Evolutionary conservation across 2,797 vertebrate genomes (phyloP), one percentile per base, ranked within the genome.

Genomic region (Austrolebias charrua): DNA sequence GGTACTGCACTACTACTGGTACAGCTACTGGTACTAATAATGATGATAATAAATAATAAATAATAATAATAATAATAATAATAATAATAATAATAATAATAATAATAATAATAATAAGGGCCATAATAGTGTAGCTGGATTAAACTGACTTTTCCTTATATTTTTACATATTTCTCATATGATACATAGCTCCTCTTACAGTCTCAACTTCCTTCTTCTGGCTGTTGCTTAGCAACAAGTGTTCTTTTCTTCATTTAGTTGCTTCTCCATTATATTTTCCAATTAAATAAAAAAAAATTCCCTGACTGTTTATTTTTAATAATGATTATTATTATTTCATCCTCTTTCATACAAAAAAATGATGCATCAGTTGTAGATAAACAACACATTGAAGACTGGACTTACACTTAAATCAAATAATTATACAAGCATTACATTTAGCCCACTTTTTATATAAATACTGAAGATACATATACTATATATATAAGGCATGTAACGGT

Each of bases 161-260:
- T 13, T 53, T 53, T 46, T 38, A 43, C 50, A 53, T n/a, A 11
- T 14, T 45, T 35, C 49, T 53, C 50, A 31, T 14, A 31, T 52
- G n/a, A 63, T 54, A 44, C 52, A 46, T 54, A 63, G n/a, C 51
- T 54, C 42, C 29, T 35, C 49, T 31, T 10, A 61, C 48, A 52
- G 42, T 38, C 51, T 54, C 51, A 63, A 45, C 51, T 28, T 47
- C 31, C 50, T 38, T 20, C 42, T 18, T 35, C 46, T 16, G 15
- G 43, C 19, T 63, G 61, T 63, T 63, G 51, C 61, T 15, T 55
- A 63, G 61, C 43, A 55, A 63, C 61, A 53, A 38, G 43, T 47
- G 43, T 55, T 47, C 31, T 33, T 35, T 54, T 46, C 10, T 63
- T 54, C 6, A 16, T 24, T 54, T 24, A 38, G 5, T 38, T 38